Evolutionary conservation across 2,888 invertebrate genomes (phyloP), one percentile per base, ranked within the genome.

Genomic region (Nowickia ferox): DNA sequence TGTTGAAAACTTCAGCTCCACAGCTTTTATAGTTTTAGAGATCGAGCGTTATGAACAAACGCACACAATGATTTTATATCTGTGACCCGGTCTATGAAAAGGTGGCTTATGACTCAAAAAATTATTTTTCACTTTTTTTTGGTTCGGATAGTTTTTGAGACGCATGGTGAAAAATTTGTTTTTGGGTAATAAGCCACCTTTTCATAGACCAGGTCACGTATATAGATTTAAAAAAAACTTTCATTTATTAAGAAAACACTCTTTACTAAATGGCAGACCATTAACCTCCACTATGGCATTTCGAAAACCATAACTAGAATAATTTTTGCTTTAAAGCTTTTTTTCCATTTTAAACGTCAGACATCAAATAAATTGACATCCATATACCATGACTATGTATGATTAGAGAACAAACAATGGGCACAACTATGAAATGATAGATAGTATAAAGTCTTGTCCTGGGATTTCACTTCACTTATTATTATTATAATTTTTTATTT

Each of bases 321-420:
- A n/a, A n/a, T 22, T 59, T 42, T 81, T 68, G 42, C 44, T 78
- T 63, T 71, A 10, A 53, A 66, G 22, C 30, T 57, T 30, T 19
- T 44, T 19, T 44, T 42, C 38, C 15, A 44, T 68, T 40, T 51
- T 59, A 66, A 74, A 57, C 13, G 57, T 40, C 65, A 80, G 79
- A 80, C 72, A 72, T 80, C 65, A 57, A 80, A 40, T 48, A 80
- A 72, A 74, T 59, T 69, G 69, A 78, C 59, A 69, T 61, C 53
- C 42, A 30, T 38, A 46, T 44, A 4, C 8, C 8, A 30, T 15
- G 44, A 38, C 9, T n/a, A 17, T 30, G 69, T 51, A 48, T 69
- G 61, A 51, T 42, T 51, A 53, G 61, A 48, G 61, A 61, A 57
- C 40, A 53, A 44, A 79, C 71, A 71, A 71, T 80, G 74, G 66